Base-by-base conservation (phyloP, 2,888 invertebrate genomes). In the Phyllotreta striolata region DNA sequence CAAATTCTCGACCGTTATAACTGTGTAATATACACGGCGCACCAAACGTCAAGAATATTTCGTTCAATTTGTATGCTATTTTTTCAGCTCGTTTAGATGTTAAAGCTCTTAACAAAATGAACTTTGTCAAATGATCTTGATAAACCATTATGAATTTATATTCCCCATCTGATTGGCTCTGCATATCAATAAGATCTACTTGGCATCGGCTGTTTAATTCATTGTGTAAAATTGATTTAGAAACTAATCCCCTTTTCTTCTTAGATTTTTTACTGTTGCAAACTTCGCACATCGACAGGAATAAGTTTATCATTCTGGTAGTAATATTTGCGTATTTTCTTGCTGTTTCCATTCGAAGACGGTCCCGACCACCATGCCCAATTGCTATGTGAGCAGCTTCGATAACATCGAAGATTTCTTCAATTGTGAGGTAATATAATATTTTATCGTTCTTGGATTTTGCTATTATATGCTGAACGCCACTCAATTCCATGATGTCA, bases 51-150 rank as follows among this genome's bases (percentile, higher is more conserved):
- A 37, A 52, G 39, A 37, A 52, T 52, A 52, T 52, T 38, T 52
- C 52, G 51, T 51, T 51, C 35, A 51, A 52, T 52, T 52, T 37
- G n/a, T 52, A 52, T 35, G 10, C 52, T 35, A n/a, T 52, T 52
- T 52, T 13, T 52, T 52, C 51, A 8, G 51, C 51, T 51, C 52
- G 52, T 52, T 52, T 52, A 52, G 10, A 52, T 38, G 52, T 52
- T 52, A 52, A 37, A 52, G 10, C 12, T 37, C 52, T 52, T n/a
- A n/a, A n/a, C n/a, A n/a, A n/a, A n/a, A n/a, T n/a, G n/a, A n/a
- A n/a, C n/a, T n/a, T n/a, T n/a, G 34, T 35, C 7, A 37, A 52
- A 52, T 52, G 52, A 52, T 52, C 51, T 37, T 52, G 13, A 24
- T 49, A 24, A 49, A 49, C 49, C 49, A 14, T 14, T n/a, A 49